phyloP scores from a whole-genome alignment of 2,113 vertebrate genomes.

The Otis tarda region DNA sequence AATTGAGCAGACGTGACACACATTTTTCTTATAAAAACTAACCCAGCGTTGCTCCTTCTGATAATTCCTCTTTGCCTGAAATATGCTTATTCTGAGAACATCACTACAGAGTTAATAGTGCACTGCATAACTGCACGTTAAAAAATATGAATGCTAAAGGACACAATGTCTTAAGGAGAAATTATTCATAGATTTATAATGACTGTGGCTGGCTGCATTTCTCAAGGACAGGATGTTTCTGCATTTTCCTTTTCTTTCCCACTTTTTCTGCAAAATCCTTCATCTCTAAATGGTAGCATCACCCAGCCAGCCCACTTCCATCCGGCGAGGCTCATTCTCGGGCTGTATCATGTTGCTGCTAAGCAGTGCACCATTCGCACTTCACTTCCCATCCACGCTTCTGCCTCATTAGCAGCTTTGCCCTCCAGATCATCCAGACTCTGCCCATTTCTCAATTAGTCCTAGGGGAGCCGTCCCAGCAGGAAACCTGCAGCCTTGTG shows the following conservation, averaged over 20 bases:
- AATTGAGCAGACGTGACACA: constrained; percentile 11
- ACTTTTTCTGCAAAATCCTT: neutral
- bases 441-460: neutral
- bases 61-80: constrained; percentile 45
- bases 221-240: neutral
- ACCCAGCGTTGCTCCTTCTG: neutral
- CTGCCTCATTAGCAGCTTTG: neutral
- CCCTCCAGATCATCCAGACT: neutral
- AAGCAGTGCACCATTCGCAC: rapidly evolving
- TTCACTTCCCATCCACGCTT: neutral
- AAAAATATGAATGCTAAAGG: neutral
- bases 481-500: neutral
- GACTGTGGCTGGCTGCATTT: neutral
- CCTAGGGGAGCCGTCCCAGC: neutral
- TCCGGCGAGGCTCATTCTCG: neutral
- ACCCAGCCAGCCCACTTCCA: neutral
- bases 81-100: neutral
- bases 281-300: neutral
- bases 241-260: neutral
- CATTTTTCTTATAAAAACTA: constrained; percentile 40
- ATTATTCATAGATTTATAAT: neutral
- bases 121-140: neutral
- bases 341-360: rapidly evolving
- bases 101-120: neutral
- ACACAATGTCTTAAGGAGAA: neutral